Evolutionary conservation across 2,797 vertebrate species (phyloP).

Genomic region (Danio kyathit): DNA sequence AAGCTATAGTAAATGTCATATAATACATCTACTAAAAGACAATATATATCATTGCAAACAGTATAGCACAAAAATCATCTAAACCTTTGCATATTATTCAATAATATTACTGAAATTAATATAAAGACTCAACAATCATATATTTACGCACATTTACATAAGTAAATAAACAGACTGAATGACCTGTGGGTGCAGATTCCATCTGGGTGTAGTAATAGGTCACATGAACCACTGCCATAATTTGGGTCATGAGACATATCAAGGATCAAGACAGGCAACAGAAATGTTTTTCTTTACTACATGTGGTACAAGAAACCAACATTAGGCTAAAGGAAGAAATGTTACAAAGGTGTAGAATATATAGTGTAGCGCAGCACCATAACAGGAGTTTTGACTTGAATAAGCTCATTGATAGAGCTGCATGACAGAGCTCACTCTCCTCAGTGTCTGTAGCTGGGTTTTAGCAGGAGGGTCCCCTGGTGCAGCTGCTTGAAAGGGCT

Average conservation of each 20-base stretch:
- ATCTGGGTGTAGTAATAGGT: slow-evolving; percentile 20
- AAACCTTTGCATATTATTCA: too few species aligned
- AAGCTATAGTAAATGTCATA: too few species aligned
- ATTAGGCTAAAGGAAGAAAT: neutral
- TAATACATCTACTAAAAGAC: too few species aligned
- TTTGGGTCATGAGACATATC: neutral
- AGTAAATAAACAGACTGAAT: too few species aligned
- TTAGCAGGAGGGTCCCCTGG: slow-evolving; percentile 29
- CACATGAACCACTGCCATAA: slow-evolving; percentile 19
- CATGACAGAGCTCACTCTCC: slow-evolving; percentile 29
- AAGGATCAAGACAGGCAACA: neutral
- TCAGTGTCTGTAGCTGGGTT: slow-evolving; percentile 14
- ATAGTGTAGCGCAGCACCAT: neutral
- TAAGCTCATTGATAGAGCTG: slow-evolving; percentile 34
- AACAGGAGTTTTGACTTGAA: slow-evolving; percentile 20
- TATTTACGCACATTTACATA: too few species aligned
- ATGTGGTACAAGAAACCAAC: neutral
- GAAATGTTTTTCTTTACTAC: neutral
- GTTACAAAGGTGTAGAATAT: neutral
- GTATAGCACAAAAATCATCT: neutral
- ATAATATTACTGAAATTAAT: too few species aligned
- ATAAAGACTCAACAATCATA: too few species aligned
- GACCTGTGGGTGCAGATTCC: too few species aligned
- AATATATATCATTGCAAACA: neutral
- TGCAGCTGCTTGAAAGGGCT: slow-evolving; percentile 38